Evolutionary conservation across 2,797 vertebrate genomes (phyloP), one percentile per base, ranked within the genome.

Genomic region (Serranus cabrilla): DNA sequence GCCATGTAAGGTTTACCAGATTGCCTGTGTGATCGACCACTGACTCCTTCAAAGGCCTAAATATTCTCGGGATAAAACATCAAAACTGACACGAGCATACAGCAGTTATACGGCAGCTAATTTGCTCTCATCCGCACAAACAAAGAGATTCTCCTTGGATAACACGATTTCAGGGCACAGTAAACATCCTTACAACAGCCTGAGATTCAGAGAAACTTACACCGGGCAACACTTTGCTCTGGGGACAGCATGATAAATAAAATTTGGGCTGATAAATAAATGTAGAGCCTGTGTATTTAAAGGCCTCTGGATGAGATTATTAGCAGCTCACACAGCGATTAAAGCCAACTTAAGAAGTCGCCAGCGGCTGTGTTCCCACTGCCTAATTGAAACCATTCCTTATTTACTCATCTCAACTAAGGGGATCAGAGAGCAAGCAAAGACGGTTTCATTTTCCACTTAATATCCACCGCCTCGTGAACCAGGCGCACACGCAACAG

Each of bases 361-460:
- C 93, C 89, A 40, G 78, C 69, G 89, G 93, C 87, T 86, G 84
- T 86, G 83, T 92, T 92, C 86, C 84, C 85, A 13, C 74, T 11
- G 74, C 82, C 87, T 93, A 93, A 94, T 94, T 90, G 92, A 94
- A 95, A 91, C 83, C 88, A 81, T 91, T 91, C 83, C 89, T 91
- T 95, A 94, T 95, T 95, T 94, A 93, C 94, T 94, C 91, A 91
- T 91, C 78, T 88, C 69, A 69, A 83, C 72, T 47, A 67, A 81
- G 75, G 76, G 80, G 89, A 92, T 90, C 82, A 83, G 72, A 75
- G 83, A 82, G 63, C 62, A 71, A 80, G 81, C 73, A 78, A 78
- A 90, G 83, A 78, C 51, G 27, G 78, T 76, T 90, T 81, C 78
- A 81, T 74, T 80, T 89, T 75, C 71, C 52, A 80, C 83, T 86